phyloP scores from a whole-genome alignment of 2,888 invertebrate species.

The Scrobipalpa costella region DNA sequence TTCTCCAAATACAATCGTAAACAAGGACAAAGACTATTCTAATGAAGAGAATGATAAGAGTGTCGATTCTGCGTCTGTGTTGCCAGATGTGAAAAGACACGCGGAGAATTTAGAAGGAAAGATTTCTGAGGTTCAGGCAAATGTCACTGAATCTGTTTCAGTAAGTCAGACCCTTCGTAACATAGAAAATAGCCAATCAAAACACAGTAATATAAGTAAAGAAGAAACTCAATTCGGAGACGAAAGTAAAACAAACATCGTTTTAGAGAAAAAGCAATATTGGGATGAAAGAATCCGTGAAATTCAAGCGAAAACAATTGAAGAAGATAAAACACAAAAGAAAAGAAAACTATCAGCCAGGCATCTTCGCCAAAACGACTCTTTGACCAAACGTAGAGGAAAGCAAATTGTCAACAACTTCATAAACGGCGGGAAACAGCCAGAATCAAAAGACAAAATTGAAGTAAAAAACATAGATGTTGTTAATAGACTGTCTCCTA shows the following conservation, averaged over 20 bases:
- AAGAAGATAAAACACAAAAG: conserved; percentile 55
- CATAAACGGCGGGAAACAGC: conserved; percentile 49
- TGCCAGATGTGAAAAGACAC: conserved; percentile 78
- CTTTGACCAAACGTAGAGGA: conserved; percentile 68
- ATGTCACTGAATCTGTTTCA: conserved; percentile 78
- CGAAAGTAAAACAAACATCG: conserved; percentile 57
- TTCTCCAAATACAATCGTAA: neutral
- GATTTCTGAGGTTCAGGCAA: conserved; percentile 81
- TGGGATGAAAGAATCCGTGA: conserved; percentile 76
- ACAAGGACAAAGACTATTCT: conserved; percentile 33
- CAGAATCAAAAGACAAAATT: conserved; percentile 36
- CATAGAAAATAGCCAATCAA: conserved; percentile 38
- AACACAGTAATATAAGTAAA: conserved; percentile 27
- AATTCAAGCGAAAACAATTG: conserved; percentile 66
- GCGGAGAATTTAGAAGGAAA: conserved; percentile 60
- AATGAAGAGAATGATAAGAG: conserved; percentile 46
- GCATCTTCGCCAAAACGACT: conserved; percentile 66
- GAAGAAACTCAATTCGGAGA: conserved; percentile 59
- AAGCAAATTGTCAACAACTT: conserved; percentile 70
- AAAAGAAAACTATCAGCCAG: conserved; percentile 60
- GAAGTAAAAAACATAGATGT: conserved; percentile 37
- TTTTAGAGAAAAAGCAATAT: conserved; percentile 73
- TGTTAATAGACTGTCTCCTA: conserved; percentile 31
- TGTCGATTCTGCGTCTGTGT: conserved; percentile 79
- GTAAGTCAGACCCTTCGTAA: conserved; percentile 73